These are phyloP conservation scores for Phalacrocorax carbo DNA, from an alignment of 2,113 vertebrate genomes.

Conservation along the genomic window DNA sequence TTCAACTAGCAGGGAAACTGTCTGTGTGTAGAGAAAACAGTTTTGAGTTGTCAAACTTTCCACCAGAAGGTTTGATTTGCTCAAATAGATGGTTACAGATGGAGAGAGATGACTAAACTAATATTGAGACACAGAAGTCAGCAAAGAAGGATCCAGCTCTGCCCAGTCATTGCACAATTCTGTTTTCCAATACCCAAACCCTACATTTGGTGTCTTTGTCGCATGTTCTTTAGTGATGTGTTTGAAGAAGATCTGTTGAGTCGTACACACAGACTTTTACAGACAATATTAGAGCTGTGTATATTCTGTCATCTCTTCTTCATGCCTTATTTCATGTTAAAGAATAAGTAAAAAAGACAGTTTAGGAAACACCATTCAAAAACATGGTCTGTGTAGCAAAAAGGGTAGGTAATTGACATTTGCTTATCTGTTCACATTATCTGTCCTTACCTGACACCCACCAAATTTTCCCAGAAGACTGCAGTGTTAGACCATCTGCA, in stretches of 20 bases:
- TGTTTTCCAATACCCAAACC: not conserved
- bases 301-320: not conserved
- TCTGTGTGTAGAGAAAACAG: not conserved
- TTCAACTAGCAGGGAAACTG: not conserved
- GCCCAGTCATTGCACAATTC: not conserved
- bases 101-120: not conserved
- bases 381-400: not conserved
- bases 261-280: not conserved
- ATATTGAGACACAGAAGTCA: not conserved
- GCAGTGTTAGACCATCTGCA: not conserved
- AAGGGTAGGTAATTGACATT: not conserved
- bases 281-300: not conserved
- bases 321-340: not conserved
- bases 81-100: not conserved
- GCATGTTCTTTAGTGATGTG: not conserved
- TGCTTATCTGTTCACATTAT: not conserved
- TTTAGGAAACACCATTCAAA: not conserved
- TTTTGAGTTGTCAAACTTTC: not conserved
- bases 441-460: not conserved
- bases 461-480: not conserved
- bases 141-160: not conserved
- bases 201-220: fast-evolving
- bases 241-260: not conserved
- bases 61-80: not conserved
- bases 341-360: not conserved